These are phyloP conservation scores for Tipula unca DNA, from an alignment of 2,888 invertebrate species.

Conservation along the genomic window DNA sequence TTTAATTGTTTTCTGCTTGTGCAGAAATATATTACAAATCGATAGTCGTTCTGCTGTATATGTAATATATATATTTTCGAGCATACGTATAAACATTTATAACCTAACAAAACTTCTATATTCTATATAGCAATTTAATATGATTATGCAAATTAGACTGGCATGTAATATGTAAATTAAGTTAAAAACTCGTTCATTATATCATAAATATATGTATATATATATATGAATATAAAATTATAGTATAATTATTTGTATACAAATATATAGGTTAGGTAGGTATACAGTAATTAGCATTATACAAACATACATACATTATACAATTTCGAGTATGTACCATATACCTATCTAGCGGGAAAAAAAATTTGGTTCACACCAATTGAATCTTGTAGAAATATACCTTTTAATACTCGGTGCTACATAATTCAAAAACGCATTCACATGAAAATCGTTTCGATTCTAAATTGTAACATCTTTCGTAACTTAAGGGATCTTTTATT, in stretches of 20 bases:
- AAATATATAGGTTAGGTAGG: no score
- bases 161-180: not conserved
- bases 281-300: no score
- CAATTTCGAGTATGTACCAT: no score
- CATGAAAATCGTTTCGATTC: not conserved
- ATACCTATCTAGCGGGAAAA: no score
- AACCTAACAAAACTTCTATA: not conserved
- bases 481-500: not conserved
- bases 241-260: not conserved
- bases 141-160: not conserved
- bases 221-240: not conserved
- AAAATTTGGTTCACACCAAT: no score
- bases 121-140: not conserved
- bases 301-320: no score
- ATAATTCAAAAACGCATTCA: not conserved
- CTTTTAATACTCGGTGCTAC: not conserved
- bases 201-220: not conserved
- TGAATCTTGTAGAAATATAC: no score
- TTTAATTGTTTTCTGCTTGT: not conserved
- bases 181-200: not conserved
- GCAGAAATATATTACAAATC: not conserved
- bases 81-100: not conserved
- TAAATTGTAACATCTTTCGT: not conserved
- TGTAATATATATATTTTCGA: not conserved
- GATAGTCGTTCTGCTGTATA: not conserved